These are phyloP conservation scores for Episyrphus balteatus DNA, from an alignment of 1,140 invertebrate species.

Conservation along the genomic window DNA sequence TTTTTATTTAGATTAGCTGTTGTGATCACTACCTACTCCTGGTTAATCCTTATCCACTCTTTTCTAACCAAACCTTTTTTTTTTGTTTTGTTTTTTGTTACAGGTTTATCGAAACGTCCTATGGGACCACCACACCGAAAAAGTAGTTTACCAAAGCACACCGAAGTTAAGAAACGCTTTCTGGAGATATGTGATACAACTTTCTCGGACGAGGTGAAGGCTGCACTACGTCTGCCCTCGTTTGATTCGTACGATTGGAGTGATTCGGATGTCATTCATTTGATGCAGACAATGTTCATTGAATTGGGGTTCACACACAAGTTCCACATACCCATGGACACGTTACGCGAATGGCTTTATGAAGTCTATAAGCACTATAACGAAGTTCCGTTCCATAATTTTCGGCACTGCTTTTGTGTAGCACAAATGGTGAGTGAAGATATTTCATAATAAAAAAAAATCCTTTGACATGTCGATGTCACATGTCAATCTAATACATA, in stretches of 20 bases:
- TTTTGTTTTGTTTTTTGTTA: constrained; percentile 1
- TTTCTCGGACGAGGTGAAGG: constrained; percentile 34
- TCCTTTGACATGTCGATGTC: too few species aligned
- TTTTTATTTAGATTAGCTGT: too few species aligned
- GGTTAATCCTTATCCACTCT: too few species aligned
- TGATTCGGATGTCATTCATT: constrained; percentile 68
- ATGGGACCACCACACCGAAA: constrained; percentile 34
- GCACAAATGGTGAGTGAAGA: constrained; percentile 71
- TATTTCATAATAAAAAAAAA: background rate
- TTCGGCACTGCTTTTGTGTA: constrained; percentile 81
- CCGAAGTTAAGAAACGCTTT: constrained; percentile 35
- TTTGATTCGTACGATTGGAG: constrained; percentile 78
- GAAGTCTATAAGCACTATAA: constrained; percentile 82
- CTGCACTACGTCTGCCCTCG: constrained; percentile 54
- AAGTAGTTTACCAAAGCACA: constrained; percentile 38
- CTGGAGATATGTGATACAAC: constrained; percentile 37
- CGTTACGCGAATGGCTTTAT: constrained; percentile 60
- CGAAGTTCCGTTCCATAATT: constrained; percentile 84
- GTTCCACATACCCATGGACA: constrained; percentile 64
- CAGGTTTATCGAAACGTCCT: constrained; percentile 35
- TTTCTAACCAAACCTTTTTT: too few species aligned
- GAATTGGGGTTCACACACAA: constrained; percentile 64
- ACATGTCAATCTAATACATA: too few species aligned
- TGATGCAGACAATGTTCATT: constrained; percentile 75
- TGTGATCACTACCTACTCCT: too few species aligned